Evolutionary conservation across 2,888 invertebrate genomes (phyloP).

Genomic region (Chaetoderma sp.): DNA sequence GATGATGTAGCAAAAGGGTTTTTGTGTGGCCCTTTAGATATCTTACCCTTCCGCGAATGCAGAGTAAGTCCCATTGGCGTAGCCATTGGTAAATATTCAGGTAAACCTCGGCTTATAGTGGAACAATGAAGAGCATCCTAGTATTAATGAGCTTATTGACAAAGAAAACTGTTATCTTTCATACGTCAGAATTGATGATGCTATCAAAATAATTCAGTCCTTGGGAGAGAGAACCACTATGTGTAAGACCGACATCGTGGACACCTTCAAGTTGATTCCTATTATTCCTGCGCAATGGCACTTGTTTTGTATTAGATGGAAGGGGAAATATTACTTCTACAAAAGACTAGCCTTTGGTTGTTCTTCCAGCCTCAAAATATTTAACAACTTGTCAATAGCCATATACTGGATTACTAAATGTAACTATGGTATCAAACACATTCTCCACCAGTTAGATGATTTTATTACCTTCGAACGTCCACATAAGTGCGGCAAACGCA

Average conservation of each 20-base stretch:
- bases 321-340: conserved; percentile 27
- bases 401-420: conserved; percentile 31
- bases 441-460: too few species aligned
- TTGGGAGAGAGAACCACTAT: background rate
- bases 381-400: conserved; percentile 23
- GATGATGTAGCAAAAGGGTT: too few species aligned
- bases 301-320: conserved; percentile 31
- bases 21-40: too few species aligned
- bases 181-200: conserved; percentile 1
- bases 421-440: conserved; percentile 29
- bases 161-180: conserved; percentile 1
- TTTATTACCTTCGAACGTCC: too few species aligned
- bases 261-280: conserved; percentile 8
- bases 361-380: too few species aligned
- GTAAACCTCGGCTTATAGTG: too few species aligned
- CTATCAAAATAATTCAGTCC: background rate
- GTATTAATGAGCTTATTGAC: conserved; percentile 5
- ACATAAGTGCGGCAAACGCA: too few species aligned
- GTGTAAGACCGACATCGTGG: conserved; percentile 11
- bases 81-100: too few species aligned
- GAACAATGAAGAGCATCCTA: background rate
- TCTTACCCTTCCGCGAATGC: too few species aligned
- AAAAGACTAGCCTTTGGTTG: conserved; percentile 29
- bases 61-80: too few species aligned
- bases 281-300: conserved; percentile 19